phyloP scores from a whole-genome alignment of 2,888 invertebrate genomes.

The Pristionchus fissidentatus region DNA sequence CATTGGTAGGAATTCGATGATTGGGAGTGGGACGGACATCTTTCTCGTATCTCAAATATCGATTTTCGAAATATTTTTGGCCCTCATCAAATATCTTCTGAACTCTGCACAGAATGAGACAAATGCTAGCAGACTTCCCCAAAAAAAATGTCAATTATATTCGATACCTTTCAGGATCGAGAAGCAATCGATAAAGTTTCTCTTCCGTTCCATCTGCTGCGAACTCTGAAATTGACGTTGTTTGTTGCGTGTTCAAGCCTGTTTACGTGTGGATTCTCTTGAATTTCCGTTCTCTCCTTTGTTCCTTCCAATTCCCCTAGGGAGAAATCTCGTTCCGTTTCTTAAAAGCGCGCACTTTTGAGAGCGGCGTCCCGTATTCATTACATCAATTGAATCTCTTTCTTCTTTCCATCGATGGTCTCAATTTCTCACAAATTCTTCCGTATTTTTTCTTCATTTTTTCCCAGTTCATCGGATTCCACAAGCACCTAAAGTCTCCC shows the following conservation, averaged over 20 bases:
- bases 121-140: neutral
- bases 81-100: neutral
- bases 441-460: neutral
- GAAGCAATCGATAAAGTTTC: conserved; percentile 66
- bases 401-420: too few relatives aligned
- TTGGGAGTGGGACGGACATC: conserved; percentile 85
- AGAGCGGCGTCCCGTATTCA: conserved; percentile 39
- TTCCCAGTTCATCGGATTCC: too few relatives aligned
- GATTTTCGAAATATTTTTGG: neutral
- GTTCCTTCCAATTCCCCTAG: neutral
- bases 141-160: neutral
- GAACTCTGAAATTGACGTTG: conserved; percentile 55
- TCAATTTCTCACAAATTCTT: conserved; percentile 10
- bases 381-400: conserved; percentile 5
- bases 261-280: neutral
- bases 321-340: neutral
- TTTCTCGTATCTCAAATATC: conserved; percentile 81
- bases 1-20: conserved; percentile 84
- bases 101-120: too few relatives aligned
- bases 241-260: neutral
- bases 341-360: neutral
- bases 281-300: neutral
- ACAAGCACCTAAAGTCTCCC: too few relatives aligned
- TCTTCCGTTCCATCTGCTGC: conserved; percentile 72
- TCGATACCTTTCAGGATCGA: conserved; percentile 58